phyloP scores from a whole-genome alignment of 2,888 invertebrate genomes.

The Epinotia demarniana region DNA sequence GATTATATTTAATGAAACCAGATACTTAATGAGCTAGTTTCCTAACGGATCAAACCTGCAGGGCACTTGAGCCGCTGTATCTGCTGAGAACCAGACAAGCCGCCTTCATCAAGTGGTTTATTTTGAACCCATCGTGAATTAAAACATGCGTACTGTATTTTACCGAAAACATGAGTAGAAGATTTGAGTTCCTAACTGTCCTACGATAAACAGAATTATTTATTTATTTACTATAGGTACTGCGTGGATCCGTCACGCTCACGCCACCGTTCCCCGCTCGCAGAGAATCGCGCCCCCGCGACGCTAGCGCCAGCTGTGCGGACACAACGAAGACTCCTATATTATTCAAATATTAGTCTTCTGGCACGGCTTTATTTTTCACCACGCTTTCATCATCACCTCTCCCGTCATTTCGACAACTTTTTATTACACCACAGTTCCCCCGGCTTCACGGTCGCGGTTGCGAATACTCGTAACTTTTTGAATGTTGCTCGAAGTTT shows the following conservation, averaged over 20 bases:
- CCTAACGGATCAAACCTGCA: too few species aligned
- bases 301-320: constrained; percentile 41
- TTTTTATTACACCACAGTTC: constrained; percentile 39
- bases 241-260: not conserved
- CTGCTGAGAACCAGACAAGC: too few species aligned
- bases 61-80: too few species aligned
- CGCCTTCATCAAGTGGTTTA: too few species aligned
- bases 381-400: constrained; percentile 43
- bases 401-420: constrained; percentile 34
- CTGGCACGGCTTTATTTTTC: constrained; percentile 55
- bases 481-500: constrained; percentile 10
- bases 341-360: constrained; percentile 59
- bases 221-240: too few species aligned
- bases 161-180: too few species aligned
- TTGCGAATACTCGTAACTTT: constrained; percentile 25
- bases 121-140: too few species aligned
- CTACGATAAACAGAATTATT: too few species aligned
- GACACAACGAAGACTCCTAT: constrained; percentile 47
- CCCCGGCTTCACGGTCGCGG: constrained; percentile 25
- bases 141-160: too few species aligned
- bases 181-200: too few species aligned
- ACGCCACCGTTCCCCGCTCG: not conserved
- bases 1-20: too few species aligned
- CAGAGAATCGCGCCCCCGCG: constrained; percentile 4
- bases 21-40: too few species aligned